Conservation (phyloP, 2,113 vertebrate genomes). For the Pagrus major region DNA sequence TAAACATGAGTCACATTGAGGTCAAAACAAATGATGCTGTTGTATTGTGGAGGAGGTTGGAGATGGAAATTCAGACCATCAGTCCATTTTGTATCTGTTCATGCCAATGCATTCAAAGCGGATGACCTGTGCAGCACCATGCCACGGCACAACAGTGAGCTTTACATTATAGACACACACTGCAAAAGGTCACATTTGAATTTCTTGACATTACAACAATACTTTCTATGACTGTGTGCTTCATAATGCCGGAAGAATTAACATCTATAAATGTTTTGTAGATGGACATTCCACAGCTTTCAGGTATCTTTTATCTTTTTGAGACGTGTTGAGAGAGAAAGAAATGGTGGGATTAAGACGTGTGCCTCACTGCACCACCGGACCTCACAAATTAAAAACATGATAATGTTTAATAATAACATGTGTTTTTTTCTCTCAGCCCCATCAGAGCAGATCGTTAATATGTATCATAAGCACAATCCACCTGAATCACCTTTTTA, state of each 20-base stretch:
- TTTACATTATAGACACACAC: neutral
- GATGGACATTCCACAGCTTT: neutral
- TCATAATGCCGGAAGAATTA: neutral
- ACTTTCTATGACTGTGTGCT: neutral
- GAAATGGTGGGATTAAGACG: neutral
- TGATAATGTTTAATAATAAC: too few species aligned
- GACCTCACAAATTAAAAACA: constrained; percentile 4
- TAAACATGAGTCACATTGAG: constrained; percentile 61
- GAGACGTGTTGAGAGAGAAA: neutral
- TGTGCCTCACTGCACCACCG: neutral
- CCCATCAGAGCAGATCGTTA: constrained; percentile 25
- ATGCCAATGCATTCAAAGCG: constrained; percentile 6
- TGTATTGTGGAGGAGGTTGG: constrained; percentile 44
- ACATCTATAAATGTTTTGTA: neutral
- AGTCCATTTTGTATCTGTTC: constrained; percentile 26
- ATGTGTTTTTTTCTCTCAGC: neutral
- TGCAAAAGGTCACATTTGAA: constrained; percentile 63
- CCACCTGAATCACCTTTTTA: neutral
- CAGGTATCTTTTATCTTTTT: neutral
- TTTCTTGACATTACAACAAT: constrained; percentile 8
- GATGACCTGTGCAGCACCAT: neutral
- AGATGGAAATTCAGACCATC: constrained; percentile 21
- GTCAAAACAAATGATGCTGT: constrained; percentile 46
- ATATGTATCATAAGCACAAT: neutral
- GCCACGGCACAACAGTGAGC: neutral